These are phyloP conservation scores for Ondatra zibethicus DNA, from an alignment of 2,113 vertebrate species.

Conservation along the genomic window DNA sequence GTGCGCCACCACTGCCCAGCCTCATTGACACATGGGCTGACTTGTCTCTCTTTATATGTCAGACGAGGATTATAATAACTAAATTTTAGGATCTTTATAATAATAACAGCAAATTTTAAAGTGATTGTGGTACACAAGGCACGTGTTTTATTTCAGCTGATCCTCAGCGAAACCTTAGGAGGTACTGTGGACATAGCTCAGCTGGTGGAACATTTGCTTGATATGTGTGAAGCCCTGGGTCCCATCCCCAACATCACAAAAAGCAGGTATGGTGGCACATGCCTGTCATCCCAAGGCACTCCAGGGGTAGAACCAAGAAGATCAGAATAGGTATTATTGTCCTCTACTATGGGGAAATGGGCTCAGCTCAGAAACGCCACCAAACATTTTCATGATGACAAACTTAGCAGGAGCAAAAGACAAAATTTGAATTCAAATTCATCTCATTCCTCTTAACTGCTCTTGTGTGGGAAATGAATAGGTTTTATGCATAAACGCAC, in stretches of 20 bases:
- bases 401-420: not conserved
- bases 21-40: not conserved
- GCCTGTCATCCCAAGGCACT: not conserved
- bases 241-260: not conserved
- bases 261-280: not conserved
- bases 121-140: not conserved
- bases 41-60: not conserved
- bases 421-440: not conserved
- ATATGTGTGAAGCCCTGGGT: not conserved
- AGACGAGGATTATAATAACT: not conserved
- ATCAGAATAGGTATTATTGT: not conserved
- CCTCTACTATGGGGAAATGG: not conserved
- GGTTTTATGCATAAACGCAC: not conserved
- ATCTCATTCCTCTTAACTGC: not conserved
- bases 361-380: not conserved
- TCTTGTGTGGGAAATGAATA: not conserved
- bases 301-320: not conserved
- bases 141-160: conserved; percentile 1
- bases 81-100: conserved; percentile 18
- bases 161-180: not conserved
- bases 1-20: not conserved
- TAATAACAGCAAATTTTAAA: conserved; percentile 15
- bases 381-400: not conserved
- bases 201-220: not conserved
- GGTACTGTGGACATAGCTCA: not conserved